These are phyloP conservation scores for Emydocephalus ijimae DNA, from an alignment of 2,113 vertebrate genomes.

Conservation along the genomic window DNA sequence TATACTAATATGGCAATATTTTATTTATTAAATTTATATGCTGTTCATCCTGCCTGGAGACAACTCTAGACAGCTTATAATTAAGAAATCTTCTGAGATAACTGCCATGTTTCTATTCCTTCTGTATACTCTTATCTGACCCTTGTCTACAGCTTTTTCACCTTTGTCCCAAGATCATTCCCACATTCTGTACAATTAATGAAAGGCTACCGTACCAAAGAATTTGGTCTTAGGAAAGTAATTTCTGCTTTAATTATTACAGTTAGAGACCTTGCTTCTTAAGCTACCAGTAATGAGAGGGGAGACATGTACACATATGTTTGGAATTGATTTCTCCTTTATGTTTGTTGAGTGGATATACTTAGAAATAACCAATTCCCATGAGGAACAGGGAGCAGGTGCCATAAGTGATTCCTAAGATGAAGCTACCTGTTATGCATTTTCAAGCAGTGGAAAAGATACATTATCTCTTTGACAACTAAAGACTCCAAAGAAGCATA, in stretches of 20 bases:
- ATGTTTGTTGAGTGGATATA: neutral
- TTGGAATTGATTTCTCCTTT: neutral
- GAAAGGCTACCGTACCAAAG: neutral
- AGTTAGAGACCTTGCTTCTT: neutral
- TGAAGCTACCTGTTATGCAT: neutral
- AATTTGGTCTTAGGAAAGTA: neutral
- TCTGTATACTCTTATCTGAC: neutral
- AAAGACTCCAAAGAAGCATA: neutral
- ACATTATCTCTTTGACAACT: neutral
- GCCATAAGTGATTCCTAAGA: neutral
- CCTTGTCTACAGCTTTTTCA: neutral
- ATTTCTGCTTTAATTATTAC: neutral
- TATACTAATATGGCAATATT: neutral
- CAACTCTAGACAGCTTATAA: neutral
- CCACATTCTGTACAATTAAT: neutral
- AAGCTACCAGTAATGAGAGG: neutral
- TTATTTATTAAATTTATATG: neutral
- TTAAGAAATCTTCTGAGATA: neutral
- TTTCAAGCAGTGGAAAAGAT: neutral
- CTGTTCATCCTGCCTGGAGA: neutral
- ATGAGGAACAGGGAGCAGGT: neutral
- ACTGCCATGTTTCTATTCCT: neutral
- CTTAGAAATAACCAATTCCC: neutral
- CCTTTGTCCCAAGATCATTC: neutral
- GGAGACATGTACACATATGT: neutral